A percentile compares a stretch with the other conserved stretches of the same genome.
Conservation (phyloP, 2,888 invertebrate genomes). For the Drosophila lutescens region DNA sequence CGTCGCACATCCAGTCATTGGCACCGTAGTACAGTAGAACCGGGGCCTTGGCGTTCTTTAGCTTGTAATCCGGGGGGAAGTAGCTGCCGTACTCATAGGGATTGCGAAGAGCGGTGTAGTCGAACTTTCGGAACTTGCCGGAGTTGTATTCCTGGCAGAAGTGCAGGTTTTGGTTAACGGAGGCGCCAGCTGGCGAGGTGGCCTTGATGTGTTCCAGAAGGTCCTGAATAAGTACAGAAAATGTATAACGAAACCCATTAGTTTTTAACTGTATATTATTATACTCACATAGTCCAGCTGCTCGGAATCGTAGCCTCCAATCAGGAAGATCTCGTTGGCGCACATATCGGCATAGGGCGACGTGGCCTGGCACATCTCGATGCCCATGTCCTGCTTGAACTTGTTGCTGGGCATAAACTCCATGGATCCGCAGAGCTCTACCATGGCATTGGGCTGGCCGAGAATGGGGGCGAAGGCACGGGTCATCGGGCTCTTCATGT, state of each 20-base stretch:
- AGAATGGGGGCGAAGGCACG: constrained; percentile 70
- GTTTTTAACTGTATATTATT: no score
- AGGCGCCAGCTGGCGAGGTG: constrained; percentile 82
- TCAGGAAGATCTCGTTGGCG: constrained; percentile 88
- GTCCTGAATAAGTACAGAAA: constrained; percentile 39
- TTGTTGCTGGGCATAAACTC: constrained; percentile 76
- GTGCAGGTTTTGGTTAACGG: constrained; percentile 82
- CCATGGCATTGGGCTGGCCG: constrained; percentile 75
- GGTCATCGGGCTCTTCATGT: constrained; percentile 83
- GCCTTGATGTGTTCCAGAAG: constrained; percentile 80
- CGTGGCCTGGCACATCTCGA: constrained; percentile 83
- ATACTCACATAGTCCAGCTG: constrained; percentile 84
- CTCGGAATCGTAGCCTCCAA: constrained; percentile 84
- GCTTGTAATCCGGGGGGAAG: constrained; percentile 85
- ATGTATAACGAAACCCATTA: neutral
- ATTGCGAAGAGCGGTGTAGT: constrained; percentile 83
- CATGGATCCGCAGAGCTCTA: constrained; percentile 74
- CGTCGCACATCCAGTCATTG: constrained; percentile 88
- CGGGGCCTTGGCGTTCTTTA: constrained; percentile 84
- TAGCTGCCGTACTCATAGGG: constrained; percentile 83
- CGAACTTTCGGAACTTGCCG: constrained; percentile 82
- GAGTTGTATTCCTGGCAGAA: constrained; percentile 82
- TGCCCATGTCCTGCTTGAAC: constrained; percentile 83
- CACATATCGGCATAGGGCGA: constrained; percentile 85
- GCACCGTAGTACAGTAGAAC: constrained; percentile 86